A percentile compares a stretch with the other conserved stretches of the same genome.
Evolutionary conservation across 2,888 invertebrate genomes (phyloP).

Genomic region (Pollenia griseotomentosa): DNA sequence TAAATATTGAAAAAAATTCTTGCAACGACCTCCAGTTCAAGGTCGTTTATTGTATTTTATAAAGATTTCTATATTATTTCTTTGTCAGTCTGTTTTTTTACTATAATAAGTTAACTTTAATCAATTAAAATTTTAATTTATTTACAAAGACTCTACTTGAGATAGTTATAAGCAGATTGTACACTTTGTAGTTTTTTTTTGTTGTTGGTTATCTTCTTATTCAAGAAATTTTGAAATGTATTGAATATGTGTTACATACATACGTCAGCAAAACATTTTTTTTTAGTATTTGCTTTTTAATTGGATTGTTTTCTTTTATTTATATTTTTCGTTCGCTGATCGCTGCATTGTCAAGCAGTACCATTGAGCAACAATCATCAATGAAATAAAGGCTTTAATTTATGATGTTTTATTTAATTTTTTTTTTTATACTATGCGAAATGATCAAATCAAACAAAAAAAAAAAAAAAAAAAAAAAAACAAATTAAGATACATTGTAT

Average conservation of each 20-base stretch:
- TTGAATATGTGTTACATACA: background rate
- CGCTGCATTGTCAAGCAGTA: slow-evolving; percentile 9
- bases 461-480: background rate
- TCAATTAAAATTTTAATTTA: slow-evolving; percentile 8
- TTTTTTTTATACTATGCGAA: background rate
- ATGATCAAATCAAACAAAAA: slow-evolving; percentile 36
- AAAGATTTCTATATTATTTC: background rate
- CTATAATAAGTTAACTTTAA: background rate
- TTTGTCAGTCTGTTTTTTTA: background rate
- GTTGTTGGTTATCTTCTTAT: background rate
- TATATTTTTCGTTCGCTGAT: background rate
- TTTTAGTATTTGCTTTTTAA: background rate
- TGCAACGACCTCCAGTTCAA: slow-evolving; percentile 38
- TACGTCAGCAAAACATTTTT: slow-evolving; percentile 23
- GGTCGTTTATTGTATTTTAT: slow-evolving; percentile 25
- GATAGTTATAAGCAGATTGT: background rate
- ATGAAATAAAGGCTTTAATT: slow-evolving; percentile 52
- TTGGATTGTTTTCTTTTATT: slow-evolving; percentile 1
- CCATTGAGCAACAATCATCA: slow-evolving; percentile 52
- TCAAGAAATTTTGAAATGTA: background rate
- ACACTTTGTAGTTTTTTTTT: background rate
- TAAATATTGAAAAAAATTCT: too few species aligned
- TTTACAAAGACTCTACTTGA: background rate
- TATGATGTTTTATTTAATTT: slow-evolving; percentile 14
- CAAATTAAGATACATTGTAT: background rate